A percentile compares a stretch with the other conserved stretches of the same genome.
These are phyloP conservation scores for Miichthys miiuy DNA, from an alignment of 2,797 vertebrate species.

Conservation along the genomic window DNA sequence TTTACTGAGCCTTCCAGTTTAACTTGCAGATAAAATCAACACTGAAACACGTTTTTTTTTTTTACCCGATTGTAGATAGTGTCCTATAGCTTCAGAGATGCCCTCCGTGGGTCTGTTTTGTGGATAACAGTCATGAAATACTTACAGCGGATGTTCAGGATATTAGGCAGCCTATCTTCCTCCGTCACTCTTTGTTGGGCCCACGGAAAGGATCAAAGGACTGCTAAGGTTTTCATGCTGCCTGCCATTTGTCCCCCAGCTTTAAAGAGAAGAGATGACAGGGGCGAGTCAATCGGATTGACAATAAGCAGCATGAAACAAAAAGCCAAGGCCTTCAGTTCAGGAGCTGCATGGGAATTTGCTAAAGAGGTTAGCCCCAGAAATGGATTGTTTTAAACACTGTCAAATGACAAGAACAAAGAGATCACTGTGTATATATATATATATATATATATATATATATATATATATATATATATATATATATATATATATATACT, in stretches of 20 bases:
- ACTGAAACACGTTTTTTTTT: not conserved
- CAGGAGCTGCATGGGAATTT: not conserved
- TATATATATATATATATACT: too few relatives aligned
- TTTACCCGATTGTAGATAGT: not conserved
- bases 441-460: too few relatives aligned
- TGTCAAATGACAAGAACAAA: not conserved
- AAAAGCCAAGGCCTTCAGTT: not conserved
- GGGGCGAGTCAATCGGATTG: not conserved
- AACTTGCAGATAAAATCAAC: not conserved
- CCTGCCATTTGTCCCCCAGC: not conserved
- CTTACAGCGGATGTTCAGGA: not conserved
- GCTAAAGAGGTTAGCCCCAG: not conserved
- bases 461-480: too few relatives aligned
- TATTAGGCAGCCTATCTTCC: not conserved
- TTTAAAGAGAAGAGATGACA: not conserved
- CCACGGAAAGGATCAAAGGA: slow-evolving; percentile 7
- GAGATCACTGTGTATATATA: not conserved
- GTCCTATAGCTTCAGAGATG: not conserved
- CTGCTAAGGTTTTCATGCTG: slow-evolving; percentile 21
- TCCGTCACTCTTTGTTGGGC: not conserved
- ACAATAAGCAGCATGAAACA: not conserved
- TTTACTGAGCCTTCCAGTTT: not conserved
- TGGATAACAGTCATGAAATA: not conserved
- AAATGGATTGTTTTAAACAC: not conserved
- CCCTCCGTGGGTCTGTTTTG: not conserved